phyloP scores from a whole-genome alignment of 2,888 invertebrate genomes.

The Pachycephus smyrnensis region DNA sequence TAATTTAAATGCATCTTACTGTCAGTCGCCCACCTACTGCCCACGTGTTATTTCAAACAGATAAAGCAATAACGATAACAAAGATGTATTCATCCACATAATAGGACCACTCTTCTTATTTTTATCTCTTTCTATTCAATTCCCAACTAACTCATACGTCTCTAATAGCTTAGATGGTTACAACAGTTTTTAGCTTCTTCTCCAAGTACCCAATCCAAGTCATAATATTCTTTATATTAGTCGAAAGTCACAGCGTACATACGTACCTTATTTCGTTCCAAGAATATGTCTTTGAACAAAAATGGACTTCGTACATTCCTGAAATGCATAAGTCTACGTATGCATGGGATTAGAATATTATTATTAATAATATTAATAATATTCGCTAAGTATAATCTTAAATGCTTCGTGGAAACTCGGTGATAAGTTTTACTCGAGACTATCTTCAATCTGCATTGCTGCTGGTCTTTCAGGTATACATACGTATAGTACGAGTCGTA shows the following conservation, averaged over 20 bases:
- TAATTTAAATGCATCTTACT: slow-evolving; percentile 24
- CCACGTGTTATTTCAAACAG: slow-evolving; percentile 20
- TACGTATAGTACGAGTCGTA: neutral
- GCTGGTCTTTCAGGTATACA: neutral
- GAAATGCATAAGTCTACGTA: too few species aligned
- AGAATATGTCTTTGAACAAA: neutral
- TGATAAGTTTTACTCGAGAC: neutral
- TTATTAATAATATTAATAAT: neutral
- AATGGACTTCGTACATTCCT: neutral
- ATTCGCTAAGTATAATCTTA: neutral
- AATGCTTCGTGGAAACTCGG: neutral
- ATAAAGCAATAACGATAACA: slow-evolving; percentile 25
- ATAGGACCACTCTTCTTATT: slow-evolving; percentile 22
- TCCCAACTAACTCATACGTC: neutral
- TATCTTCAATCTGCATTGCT: neutral
- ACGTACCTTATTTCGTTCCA: neutral
- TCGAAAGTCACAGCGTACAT: neutral
- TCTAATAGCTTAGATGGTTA: neutral
- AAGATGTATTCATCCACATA: slow-evolving; percentile 19
- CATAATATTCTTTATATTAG: neutral
- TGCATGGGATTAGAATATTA: neutral
- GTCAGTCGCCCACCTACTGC: slow-evolving; percentile 20
- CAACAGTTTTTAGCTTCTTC: neutral
- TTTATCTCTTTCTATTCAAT: slow-evolving; percentile 7
- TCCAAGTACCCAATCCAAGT: neutral